Base-by-base conservation (phyloP, 2,888 invertebrate species). In the Cheilosia grossa region DNA sequence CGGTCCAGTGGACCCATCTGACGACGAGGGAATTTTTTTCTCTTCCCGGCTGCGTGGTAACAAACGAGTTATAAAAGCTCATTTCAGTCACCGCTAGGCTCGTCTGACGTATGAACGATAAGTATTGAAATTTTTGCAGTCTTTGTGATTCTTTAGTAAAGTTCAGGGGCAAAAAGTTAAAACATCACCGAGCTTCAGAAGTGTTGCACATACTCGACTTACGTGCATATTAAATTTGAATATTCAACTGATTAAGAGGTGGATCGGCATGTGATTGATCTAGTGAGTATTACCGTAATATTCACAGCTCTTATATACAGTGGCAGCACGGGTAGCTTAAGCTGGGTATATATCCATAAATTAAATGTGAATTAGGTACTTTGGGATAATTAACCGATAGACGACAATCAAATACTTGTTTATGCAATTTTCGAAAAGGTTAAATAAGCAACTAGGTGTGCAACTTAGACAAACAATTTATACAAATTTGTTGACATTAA, bases 11-110 rank as follows among this genome's bases (percentile, higher is more conserved):
- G 59, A 67, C 47, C 59, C 54, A 61, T 33, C 33, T 10, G 59
- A 15, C 27, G 30, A 64, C 17, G 53, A 51, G 6, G 10, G 24
- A 15, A 27, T 24, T 49, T 42, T 10, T 15, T 40, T 67, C 40
- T 67, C 24, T 44, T 53, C 66, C 44, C 74, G 67, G 61, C 61
- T n/a, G 19, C 15, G 40, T 73, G 30, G 56, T 13, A 54, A 15
- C 17, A 63, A 73, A 80, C 80, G 10, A 42, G 80, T 80, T 73
- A 67, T 51, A 1, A 49, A 53, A 73, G 33, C 54, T 53, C 33
- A 19, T 4, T 59, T 10, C 7, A 54, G 2, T 10, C 37, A 56
- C 49, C 58, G 42, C 19, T 42, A 24, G 44, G 3, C 37, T 4
- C 4, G 13, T 37, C 37, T 37, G 37, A 37, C 33, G 19, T 17